Evolutionary conservation across 1,140 invertebrate genomes (phyloP).

Genomic region (Drosophila sucinea): DNA sequence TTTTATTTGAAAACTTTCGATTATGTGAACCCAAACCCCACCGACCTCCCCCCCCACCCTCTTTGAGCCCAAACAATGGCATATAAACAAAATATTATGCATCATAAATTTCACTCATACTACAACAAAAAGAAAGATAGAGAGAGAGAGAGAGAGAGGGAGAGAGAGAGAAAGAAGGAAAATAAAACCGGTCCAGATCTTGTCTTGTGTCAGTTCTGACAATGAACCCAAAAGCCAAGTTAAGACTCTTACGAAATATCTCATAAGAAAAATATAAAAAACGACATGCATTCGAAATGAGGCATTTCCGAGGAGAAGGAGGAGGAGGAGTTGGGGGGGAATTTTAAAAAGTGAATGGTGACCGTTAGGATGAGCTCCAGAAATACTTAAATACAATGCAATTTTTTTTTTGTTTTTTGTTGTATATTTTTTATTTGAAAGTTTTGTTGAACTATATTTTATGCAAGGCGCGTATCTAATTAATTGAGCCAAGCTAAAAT

Average conservation of each 20-base stretch:
- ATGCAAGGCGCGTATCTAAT: conserved; percentile 55
- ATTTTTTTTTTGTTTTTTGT: conserved; percentile 36
- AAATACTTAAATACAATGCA: conserved; percentile 56
- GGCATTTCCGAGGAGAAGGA: conserved; percentile 13
- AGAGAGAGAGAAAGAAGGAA: conserved; percentile 18
- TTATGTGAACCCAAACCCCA: conserved; percentile 30
- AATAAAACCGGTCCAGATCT: conserved; percentile 36
- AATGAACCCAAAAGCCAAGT: conserved; percentile 61
- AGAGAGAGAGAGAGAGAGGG: background rate
- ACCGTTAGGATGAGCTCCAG: conserved; percentile 55
- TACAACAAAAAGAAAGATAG: background rate
- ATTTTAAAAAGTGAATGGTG: conserved; percentile 24
- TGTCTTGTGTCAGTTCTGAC: conserved; percentile 53
- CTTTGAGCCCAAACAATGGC: conserved; percentile 56
- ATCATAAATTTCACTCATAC: conserved; percentile 71
- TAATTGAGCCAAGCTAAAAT: conserved; percentile 43
- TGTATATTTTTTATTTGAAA: conserved; percentile 49
- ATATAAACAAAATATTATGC: conserved; percentile 65
- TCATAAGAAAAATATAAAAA: conserved; percentile 43
- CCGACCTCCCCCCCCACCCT: background rate
- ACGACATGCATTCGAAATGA: conserved; percentile 37
- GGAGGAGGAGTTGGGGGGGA: conserved; percentile 29
- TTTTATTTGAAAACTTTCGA: conserved; percentile 40
- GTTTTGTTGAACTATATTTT: conserved; percentile 64
- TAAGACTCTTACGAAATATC: conserved; percentile 63